Evolutionary conservation across 1,140 invertebrate genomes (phyloP).

Genomic region (Anoplolepis gracilipes): DNA sequence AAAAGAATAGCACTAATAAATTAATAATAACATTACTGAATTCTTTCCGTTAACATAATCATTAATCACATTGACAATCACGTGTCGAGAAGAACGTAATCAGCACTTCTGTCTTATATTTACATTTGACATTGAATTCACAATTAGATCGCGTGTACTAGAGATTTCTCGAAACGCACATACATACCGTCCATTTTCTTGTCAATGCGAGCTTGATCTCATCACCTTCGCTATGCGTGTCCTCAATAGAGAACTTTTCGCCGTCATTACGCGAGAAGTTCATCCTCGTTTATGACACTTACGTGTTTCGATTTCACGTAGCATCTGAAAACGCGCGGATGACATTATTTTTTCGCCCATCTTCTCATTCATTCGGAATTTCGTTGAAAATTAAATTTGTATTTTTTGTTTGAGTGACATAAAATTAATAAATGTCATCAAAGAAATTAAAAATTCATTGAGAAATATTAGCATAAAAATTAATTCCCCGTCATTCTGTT

Average conservation of each 20-base stretch:
- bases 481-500: not conserved
- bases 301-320: constrained; percentile 29
- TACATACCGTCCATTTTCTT: constrained; percentile 45
- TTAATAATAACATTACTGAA: not conserved
- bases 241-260: constrained; percentile 46
- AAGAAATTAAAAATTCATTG: not conserved
- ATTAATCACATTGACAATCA: constrained; percentile 42
- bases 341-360: constrained; percentile 35
- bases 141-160: constrained; percentile 2
- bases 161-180: constrained; percentile 16
- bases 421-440: not conserved
- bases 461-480: not conserved
- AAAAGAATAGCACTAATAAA: no score
- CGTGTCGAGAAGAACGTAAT: not conserved
- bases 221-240: constrained; percentile 34
- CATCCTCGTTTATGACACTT: constrained; percentile 20
- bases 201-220: constrained; percentile 29
- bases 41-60: constrained; percentile 38
- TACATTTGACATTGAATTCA: constrained; percentile 8
- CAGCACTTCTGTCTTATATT: constrained; percentile 8
- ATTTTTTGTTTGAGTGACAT: not conserved
- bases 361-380: constrained; percentile 58
- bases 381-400: constrained; percentile 19
- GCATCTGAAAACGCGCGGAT: constrained; percentile 50
- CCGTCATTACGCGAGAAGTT: not conserved